Evolutionary conservation across 2,888 invertebrate genomes (phyloP), one percentile per base, ranked within the genome.

Genomic region (Bhutanitis thaidina): DNA sequence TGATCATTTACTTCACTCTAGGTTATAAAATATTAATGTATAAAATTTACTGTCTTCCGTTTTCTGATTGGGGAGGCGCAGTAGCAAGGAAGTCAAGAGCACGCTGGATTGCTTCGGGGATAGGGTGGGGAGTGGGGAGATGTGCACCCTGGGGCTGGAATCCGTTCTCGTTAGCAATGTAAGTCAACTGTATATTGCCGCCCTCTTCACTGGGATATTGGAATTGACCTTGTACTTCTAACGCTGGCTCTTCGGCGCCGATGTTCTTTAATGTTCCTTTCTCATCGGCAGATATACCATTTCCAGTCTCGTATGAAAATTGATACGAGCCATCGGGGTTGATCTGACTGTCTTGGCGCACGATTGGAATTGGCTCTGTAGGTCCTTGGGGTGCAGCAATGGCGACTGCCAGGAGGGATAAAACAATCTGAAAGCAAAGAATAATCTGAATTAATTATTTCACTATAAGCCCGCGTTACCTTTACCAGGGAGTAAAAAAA

Each of bases 121-220:
- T 92, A 54, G 94, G 94, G 35, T 93, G 94, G 25, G 94, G 90
- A 1, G 92, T 92, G 29, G 93, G 93, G 1, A 93, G 71, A 62
- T 92, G 92, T 14, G 84, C 84, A n/a, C 92, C 91, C 62, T 84
- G 89, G 7, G 93, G 92, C 69, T 92, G 92, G 86, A 89, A 93
- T 43, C 94, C 94, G 59, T 93, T 93, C 71, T 94, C 94, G 65
- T 94, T 92, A 45, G 94, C 93, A 34, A 91, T 77, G 78, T 94
- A 94, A 1, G 87, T 80, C 52, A 94, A 66, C 60, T 91, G 89
- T 61, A 93, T 91, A 54, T 77, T 80, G 51, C 81, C 74, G 29
- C 93, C 93, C 12, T 93, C 93, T 0, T 93, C 93, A 38, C 91
- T 90, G 1, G 91, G 90, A 74, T 93, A 94, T 38, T 91, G 88